Base-by-base conservation (phyloP, 2,888 invertebrate genomes). In the Odontothrips loti region DNA sequence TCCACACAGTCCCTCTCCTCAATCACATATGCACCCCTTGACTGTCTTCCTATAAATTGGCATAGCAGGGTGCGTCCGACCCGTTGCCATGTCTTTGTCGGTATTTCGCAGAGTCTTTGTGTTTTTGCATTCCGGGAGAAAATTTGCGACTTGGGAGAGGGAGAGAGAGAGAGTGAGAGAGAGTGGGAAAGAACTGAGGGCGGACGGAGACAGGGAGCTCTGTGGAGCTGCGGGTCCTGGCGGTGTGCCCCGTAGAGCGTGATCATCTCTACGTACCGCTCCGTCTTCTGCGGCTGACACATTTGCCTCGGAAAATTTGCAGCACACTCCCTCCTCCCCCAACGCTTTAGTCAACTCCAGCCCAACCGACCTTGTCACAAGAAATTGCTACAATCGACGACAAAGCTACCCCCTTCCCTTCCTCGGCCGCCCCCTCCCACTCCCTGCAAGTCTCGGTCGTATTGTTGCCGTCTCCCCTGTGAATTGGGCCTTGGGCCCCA, bases 1-100 rank as follows among this genome's bases (percentile, higher is more conserved):
- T 43, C 34, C 34, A 43, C 34, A 6, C 58, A 58, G 20, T 58
- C 58, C 58, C 58, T 10, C 68, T 27, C 68, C 68, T 27, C 68
- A 75, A 75, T 75, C 68, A 75, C 68, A 75, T 75, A 75, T 75
- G 68, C 68, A 75, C 68, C 68, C 58, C 68, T 27, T 75, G 68
- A 27, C 68, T 58, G 58, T 58, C 58, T 58, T 58, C 58, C 20
- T 58, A 58, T 58, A 58, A 58, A 58, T 58, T 58, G 58, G 68
- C 68, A 27, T 27, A 27, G 68, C 68, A 12, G 68, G 68, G 23
- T 9, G 68, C 23, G 27, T 12, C 68, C 12, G 68, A 27, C 23
- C 23, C 58, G 58, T 58, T n/a, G 20, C 17, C 58, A 58, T n/a
- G 68, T 75, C 68, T 75, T 75, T 75, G 68, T 75, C 68, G 68